A percentile compares a stretch with the other conserved stretches of the same genome.
These are phyloP conservation scores for Blera fallax DNA, from an alignment of 2,888 invertebrate genomes.

Conservation along the genomic window DNA sequence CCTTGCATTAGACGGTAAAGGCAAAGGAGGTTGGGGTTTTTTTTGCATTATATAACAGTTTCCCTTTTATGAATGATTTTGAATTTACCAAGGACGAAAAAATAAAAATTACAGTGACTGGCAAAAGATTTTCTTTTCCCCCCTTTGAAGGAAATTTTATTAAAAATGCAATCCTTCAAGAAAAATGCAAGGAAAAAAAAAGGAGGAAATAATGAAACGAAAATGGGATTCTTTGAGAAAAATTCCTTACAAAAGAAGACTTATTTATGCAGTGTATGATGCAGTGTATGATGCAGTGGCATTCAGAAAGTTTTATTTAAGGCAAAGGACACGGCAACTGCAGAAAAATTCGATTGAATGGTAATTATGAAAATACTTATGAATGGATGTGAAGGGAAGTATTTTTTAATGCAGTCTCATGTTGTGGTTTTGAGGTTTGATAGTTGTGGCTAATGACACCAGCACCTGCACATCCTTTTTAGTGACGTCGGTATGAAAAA, in stretches of 20 bases:
- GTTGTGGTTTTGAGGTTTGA: too few species aligned
- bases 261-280: not conserved
- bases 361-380: not conserved
- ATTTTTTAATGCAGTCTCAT: too few species aligned
- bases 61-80: conserved; percentile 15
- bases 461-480: too few species aligned
- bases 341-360: not conserved
- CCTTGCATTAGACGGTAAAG: conserved; percentile 21
- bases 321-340: not conserved
- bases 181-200: not conserved
- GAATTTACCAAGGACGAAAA: conserved; percentile 4
- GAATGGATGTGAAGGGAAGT: not conserved
- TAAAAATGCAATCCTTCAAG: conserved; percentile 5
- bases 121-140: not conserved
- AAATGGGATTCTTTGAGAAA: conserved; percentile 2
- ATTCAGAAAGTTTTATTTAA: not conserved
- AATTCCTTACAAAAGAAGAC: not conserved
- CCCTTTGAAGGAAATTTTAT: not conserved
- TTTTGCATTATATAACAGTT: conserved; percentile 11
- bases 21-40: not conserved
- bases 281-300: not conserved
- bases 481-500: too few species aligned
- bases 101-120: not conserved
- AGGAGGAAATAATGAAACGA: not conserved
- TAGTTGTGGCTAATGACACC: too few species aligned